These are phyloP conservation scores for Polia nebulosa DNA, from an alignment of 2,888 invertebrate species.

Conservation along the genomic window DNA sequence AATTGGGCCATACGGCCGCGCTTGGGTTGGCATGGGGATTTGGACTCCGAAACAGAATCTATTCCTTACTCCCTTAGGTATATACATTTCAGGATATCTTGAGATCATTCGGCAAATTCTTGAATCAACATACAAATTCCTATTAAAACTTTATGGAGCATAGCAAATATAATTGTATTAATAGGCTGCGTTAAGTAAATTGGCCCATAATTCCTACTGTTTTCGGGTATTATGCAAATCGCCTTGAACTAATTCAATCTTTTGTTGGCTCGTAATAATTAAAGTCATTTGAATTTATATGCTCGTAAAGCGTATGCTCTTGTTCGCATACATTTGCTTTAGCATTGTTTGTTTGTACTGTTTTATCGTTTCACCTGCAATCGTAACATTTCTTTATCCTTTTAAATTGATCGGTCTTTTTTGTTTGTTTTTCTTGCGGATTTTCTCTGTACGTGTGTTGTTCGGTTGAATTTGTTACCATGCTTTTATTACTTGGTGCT, in stretches of 20 bases:
- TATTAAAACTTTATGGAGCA: conserved; percentile 46
- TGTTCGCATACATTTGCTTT: conserved; percentile 48
- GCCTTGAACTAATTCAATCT: conserved; percentile 73
- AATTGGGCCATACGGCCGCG: too few relatives aligned
- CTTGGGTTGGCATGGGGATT: not conserved
- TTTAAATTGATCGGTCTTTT: conserved; percentile 54
- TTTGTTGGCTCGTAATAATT: conserved; percentile 76
- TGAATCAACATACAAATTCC: conserved; percentile 28
- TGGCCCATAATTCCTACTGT: conserved; percentile 54
- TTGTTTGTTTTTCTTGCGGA: conserved; percentile 50
- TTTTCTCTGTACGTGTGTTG: conserved; percentile 36
- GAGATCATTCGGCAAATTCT: conserved; percentile 2
- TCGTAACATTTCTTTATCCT: conserved; percentile 49
- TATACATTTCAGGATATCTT: not conserved
- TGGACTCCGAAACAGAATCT: not conserved
- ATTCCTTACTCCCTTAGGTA: not conserved
- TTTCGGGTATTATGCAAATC: conserved; percentile 74
- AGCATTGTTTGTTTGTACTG: conserved; percentile 49
- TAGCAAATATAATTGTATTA: conserved; percentile 51
- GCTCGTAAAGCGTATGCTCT: conserved; percentile 67
- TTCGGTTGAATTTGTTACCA: conserved; percentile 10
- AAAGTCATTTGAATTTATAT: conserved; percentile 75
- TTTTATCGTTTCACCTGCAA: conserved; percentile 56
- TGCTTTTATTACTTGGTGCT: conserved; percentile 27
- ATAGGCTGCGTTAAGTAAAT: conserved; percentile 63